Conservation (phyloP, 2,888 invertebrate genomes). For the Chamaedrilus cognettii region DNA sequence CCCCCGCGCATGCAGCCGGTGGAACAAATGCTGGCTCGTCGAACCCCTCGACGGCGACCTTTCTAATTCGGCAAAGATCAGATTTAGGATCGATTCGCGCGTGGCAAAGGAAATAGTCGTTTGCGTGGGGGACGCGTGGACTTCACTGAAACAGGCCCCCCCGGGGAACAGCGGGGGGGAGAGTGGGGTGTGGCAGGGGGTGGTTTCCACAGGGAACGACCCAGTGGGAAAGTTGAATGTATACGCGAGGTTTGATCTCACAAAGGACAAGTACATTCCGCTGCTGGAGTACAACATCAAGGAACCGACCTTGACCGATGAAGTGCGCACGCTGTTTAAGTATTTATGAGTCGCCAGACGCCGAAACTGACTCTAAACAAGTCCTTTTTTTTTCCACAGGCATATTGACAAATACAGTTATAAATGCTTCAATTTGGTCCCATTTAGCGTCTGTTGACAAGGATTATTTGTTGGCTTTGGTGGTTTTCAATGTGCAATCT, state of each 20-base stretch:
- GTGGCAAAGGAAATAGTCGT: slow-evolving; percentile 33
- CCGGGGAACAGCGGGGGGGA: not conserved
- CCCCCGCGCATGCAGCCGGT: slow-evolving; percentile 34
- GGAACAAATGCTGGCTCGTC: slow-evolving; percentile 34
- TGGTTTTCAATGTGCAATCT: too few species aligned
- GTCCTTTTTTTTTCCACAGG: too few species aligned
- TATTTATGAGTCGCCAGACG: too few species aligned
- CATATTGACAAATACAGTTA: too few species aligned
- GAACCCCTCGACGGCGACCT: slow-evolving; percentile 38
- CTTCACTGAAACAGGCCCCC: slow-evolving; percentile 7
- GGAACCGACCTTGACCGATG: slow-evolving; percentile 20
- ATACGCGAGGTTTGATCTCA: slow-evolving; percentile 32
- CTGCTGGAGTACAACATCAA: slow-evolving; percentile 34
- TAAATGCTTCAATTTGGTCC: too few species aligned
- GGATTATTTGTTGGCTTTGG: too few species aligned
- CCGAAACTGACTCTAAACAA: too few species aligned
- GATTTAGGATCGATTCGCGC: slow-evolving; percentile 35
- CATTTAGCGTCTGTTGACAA: too few species aligned
- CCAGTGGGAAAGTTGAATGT: slow-evolving; percentile 27
- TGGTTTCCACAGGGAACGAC: slow-evolving; percentile 27
- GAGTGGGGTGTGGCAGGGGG: slow-evolving; percentile 18
- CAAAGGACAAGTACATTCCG: slow-evolving; percentile 36
- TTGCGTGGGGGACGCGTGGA: slow-evolving; percentile 26
- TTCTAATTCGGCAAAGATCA: slow-evolving; percentile 13
- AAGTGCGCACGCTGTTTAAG: slow-evolving; percentile 24